A percentile compares a stretch with the other conserved stretches of the same genome.
These are phyloP conservation scores for Psococerastis gibbosa DNA, from an alignment of 2,888 invertebrate species.

Conservation along the genomic window DNA sequence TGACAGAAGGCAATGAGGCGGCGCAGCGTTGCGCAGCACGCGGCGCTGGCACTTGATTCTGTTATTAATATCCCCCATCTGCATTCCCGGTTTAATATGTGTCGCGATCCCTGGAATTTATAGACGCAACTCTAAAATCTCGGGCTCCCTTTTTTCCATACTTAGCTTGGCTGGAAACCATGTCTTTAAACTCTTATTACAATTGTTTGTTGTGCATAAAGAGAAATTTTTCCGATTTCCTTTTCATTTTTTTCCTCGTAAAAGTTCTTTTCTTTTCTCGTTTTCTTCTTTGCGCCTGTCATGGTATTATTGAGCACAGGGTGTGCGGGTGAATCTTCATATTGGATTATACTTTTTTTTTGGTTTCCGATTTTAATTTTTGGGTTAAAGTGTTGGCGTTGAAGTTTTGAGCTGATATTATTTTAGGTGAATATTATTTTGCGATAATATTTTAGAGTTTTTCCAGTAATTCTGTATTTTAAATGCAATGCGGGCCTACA, in stretches of 20 bases:
- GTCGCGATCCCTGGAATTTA: not conserved
- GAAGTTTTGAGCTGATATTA: no score
- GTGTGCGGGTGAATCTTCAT: no score
- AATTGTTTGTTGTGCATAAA: not conserved
- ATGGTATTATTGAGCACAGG: not conserved
- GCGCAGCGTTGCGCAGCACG: slow-evolving; percentile 17
- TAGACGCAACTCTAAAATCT: not conserved
- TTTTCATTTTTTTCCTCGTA: slow-evolving; percentile 14
- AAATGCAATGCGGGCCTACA: no score
- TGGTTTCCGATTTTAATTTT: no score
- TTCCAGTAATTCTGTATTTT: no score
- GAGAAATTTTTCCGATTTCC: slow-evolving; percentile 2
- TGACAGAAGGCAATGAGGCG: slow-evolving; percentile 16
- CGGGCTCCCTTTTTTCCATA: not conserved
- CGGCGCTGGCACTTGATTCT: slow-evolving; percentile 12
- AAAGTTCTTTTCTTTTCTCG: slow-evolving; percentile 13
- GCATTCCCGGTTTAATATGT: not conserved
- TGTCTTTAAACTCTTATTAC: not conserved
- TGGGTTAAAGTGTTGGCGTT: no score
- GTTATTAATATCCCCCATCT: slow-evolving; percentile 2
- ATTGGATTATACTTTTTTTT: no score
- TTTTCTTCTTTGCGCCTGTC: slow-evolving; percentile 10
- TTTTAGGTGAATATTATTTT: no score
- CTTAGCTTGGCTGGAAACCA: no score
- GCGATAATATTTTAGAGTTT: no score